Conservation (phyloP, 2,113 vertebrate genomes). For the Plotosus lineatus region DNA sequence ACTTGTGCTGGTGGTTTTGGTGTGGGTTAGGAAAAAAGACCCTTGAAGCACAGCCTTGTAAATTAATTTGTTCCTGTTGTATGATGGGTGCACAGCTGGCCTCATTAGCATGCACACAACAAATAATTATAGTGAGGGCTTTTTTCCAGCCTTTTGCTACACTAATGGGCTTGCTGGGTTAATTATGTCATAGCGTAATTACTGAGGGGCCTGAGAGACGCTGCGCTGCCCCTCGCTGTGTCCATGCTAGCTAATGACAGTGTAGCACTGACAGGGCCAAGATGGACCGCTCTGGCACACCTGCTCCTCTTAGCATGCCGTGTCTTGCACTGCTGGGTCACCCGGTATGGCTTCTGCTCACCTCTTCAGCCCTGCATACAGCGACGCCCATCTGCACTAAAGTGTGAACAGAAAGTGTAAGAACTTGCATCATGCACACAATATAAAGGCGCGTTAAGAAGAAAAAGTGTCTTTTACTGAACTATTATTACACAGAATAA, state of each 20-base stretch:
- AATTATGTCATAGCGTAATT: constrained; percentile 99
- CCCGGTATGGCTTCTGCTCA: neutral
- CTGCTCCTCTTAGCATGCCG: constrained; percentile 82
- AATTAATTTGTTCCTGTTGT: constrained; percentile 99
- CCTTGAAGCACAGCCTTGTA: constrained; percentile 90
- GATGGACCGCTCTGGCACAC: constrained; percentile 78
- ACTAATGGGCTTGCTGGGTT: constrained; percentile 99
- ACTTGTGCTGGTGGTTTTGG: constrained; percentile 18
- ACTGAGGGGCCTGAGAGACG: constrained; percentile 97
- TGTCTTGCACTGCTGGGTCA: constrained; percentile 17
- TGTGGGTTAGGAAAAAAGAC: constrained; percentile 60
- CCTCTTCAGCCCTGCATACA: neutral
- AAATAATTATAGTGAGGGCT: constrained; percentile 98
- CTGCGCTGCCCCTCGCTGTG: constrained; percentile 89
- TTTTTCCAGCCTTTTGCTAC: constrained; percentile 88
- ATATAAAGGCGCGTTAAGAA: constrained; percentile 1
- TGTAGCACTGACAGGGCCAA: constrained; percentile 85
- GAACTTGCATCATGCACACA: constrained; percentile 43
- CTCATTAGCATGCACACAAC: constrained; percentile 99
- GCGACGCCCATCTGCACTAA: neutral
- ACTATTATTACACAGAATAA: constrained; percentile 32
- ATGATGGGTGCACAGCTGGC: constrained; percentile 99
- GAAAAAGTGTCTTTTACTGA: constrained; percentile 14
- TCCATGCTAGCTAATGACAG: constrained; percentile 91
- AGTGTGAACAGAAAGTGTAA: constrained; percentile 25